Evolutionary conservation across 1,140 invertebrate species (phyloP).

Genomic region (Diorhabda elongata): DNA sequence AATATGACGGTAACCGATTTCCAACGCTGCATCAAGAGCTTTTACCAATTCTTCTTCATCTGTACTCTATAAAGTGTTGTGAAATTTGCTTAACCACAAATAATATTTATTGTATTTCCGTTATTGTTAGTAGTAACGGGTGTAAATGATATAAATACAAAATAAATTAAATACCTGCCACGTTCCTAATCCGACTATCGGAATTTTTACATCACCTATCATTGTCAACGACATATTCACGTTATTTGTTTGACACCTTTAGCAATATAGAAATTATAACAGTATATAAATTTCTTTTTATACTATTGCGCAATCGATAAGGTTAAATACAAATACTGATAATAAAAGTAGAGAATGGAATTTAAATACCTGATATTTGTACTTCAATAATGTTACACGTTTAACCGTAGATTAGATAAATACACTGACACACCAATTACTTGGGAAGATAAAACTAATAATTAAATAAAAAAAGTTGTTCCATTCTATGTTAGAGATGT

Average conservation of each 20-base stretch:
- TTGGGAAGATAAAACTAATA: too few species aligned
- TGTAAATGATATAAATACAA: background rate
- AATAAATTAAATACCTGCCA: constrained; percentile 27
- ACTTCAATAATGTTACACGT: background rate
- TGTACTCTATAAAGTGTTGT: constrained; percentile 27
- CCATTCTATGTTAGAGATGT: too few species aligned
- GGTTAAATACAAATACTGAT: background rate
- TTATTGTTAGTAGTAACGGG: background rate
- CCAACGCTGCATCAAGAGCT: constrained; percentile 61
- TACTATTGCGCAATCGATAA: background rate
- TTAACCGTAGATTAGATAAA: background rate
- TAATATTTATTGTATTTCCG: background rate
- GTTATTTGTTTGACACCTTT: background rate
- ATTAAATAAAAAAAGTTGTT: too few species aligned
- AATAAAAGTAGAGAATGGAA: background rate
- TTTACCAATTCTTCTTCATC: constrained; percentile 61
- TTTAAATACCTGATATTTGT: background rate
- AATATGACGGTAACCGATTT: constrained; percentile 66
- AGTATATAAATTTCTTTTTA: background rate
- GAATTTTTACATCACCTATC: constrained; percentile 24
- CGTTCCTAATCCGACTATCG: constrained; percentile 30
- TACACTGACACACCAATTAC: background rate
- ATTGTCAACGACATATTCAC: constrained; percentile 8
- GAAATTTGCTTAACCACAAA: background rate
- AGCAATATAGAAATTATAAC: too few species aligned